Conservation (phyloP, 2,113 vertebrate species). For the Coptodon rendalli region DNA sequence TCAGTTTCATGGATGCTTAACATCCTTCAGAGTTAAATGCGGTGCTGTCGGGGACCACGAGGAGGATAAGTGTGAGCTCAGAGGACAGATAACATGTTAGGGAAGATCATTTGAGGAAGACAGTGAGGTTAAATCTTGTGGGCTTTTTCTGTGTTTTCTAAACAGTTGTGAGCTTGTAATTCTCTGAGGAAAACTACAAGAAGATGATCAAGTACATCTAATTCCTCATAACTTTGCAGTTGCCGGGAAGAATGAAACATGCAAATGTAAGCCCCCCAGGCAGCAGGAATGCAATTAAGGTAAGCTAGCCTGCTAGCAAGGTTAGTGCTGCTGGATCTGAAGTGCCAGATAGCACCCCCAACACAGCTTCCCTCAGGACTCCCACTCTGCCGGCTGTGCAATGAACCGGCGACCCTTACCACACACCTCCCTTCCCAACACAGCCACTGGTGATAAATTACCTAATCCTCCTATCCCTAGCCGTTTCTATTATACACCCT, state of each 20-base stretch:
- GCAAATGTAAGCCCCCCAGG: conserved; percentile 2
- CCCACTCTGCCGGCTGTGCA: conserved; percentile 32
- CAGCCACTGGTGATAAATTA: conserved; percentile 60
- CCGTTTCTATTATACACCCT: conserved; percentile 32
- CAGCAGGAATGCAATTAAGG: conserved; percentile 39
- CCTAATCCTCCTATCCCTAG: conserved; percentile 38
- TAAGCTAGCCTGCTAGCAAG: conserved; percentile 22
- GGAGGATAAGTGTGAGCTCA: background rate
- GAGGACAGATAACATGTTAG: background rate
- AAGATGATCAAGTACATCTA: background rate
- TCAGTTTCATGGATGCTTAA: conserved; percentile 9
- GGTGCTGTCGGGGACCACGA: background rate
- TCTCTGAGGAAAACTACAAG: background rate
- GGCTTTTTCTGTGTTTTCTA: background rate
- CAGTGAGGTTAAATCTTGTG: background rate
- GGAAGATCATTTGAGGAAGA: background rate
- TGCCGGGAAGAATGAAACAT: background rate
- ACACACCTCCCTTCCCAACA: conserved; percentile 36
- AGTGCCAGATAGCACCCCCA: conserved; percentile 13
- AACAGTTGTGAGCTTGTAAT: background rate
- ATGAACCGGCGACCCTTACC: conserved; percentile 42
- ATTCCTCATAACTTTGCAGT: background rate
- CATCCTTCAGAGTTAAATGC: background rate
- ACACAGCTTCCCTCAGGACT: conserved; percentile 35
- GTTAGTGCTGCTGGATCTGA: conserved; percentile 6